Conservation (phyloP, 2,888 invertebrate genomes). For the Tetanocera ferruginea region DNA sequence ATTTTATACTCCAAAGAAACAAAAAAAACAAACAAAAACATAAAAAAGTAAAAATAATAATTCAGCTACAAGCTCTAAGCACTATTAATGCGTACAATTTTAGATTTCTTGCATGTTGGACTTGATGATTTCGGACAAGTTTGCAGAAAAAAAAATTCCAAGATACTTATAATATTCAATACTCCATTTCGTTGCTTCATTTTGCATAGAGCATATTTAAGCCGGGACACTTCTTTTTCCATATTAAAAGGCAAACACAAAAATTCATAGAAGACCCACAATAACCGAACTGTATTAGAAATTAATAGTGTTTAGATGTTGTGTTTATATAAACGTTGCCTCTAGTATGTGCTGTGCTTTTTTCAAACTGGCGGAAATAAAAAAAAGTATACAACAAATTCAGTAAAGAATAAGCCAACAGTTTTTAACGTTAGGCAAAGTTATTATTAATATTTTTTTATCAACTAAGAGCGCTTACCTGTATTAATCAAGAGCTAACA, state of each 20-base stretch:
- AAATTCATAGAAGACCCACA: too few species aligned
- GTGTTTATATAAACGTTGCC: conserved; percentile 53
- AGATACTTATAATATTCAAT: too few species aligned
- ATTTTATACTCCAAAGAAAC: conserved; percentile 63
- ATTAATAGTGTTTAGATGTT: conserved; percentile 22
- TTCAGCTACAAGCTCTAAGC: too few species aligned
- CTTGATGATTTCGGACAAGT: too few species aligned
- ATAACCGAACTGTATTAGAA: neutral
- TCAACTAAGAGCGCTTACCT: too few species aligned
- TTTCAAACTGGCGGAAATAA: conserved; percentile 45
- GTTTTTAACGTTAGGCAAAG: neutral
- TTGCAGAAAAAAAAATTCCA: too few species aligned
- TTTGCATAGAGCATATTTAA: too few species aligned
- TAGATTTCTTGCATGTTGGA: too few species aligned
- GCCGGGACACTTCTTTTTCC: too few species aligned
- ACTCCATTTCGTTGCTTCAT: too few species aligned
- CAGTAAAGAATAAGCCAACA: conserved; percentile 5
- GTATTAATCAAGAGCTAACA: neutral
- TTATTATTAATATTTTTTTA: conserved; percentile 13
- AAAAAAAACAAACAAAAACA: conserved; percentile 43
- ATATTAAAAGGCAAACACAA: too few species aligned
- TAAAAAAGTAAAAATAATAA: conserved; percentile 29
- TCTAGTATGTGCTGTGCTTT: conserved; percentile 55
- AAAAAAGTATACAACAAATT: conserved; percentile 5
- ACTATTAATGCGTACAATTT: too few species aligned